phyloP scores from a whole-genome alignment of 1,140 invertebrate genomes.

The Lanistes nyassanus region DNA sequence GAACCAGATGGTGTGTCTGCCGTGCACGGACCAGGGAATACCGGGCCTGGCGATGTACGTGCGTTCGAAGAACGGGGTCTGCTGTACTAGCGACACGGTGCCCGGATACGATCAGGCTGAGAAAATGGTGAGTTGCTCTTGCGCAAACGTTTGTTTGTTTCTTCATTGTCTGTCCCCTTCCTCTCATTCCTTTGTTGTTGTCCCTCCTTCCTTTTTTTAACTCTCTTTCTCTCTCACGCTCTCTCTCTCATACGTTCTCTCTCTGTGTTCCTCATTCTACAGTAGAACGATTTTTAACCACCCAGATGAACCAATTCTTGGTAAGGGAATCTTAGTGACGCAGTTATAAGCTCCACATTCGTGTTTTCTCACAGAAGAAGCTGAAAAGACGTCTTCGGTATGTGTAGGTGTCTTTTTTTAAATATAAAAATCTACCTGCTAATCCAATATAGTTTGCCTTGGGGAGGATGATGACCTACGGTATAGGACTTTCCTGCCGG shows the following conservation, averaged over 20 bases:
- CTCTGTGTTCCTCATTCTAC: neutral
- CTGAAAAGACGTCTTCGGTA: too few species aligned
- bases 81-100: constrained; percentile 10
- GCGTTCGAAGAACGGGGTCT: constrained; percentile 15
- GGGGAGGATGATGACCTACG: too few species aligned
- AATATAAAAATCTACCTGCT: too few species aligned
- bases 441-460: too few species aligned
- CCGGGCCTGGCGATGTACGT: neutral
- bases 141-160: neutral
- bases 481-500: too few species aligned
- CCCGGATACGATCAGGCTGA: constrained; percentile 15
- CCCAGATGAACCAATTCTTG: too few species aligned
- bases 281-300: too few species aligned
- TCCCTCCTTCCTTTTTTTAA: neutral
- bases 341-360: too few species aligned
- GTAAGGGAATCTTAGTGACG: too few species aligned
- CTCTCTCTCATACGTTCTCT: constrained; percentile 2
- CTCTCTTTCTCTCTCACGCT: constrained; percentile 10
- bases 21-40: constrained; percentile 13
- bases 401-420: too few species aligned
- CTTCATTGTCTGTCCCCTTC: neutral
- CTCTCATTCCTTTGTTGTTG: neutral
- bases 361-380: too few species aligned
- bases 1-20: neutral
- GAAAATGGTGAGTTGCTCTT: constrained; percentile 7